These are phyloP conservation scores for Synchiropus splendidus DNA, from an alignment of 2,113 vertebrate species.

Conservation along the genomic window DNA sequence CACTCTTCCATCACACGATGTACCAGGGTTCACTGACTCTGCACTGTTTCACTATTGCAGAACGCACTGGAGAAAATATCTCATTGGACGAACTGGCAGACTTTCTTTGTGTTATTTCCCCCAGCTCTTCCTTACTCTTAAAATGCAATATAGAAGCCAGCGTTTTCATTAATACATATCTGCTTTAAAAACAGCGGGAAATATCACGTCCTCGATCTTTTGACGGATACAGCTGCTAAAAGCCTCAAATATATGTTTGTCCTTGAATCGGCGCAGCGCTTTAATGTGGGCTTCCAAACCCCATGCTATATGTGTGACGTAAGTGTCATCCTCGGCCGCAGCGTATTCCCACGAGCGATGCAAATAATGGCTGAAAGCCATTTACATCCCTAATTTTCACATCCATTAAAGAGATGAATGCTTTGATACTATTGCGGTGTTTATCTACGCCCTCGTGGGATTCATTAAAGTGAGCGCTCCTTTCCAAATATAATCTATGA, in stretches of 20 bases:
- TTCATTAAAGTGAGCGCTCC: conserved; percentile 91
- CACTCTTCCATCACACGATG: conserved; percentile 65
- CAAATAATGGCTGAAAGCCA: conserved; percentile 73
- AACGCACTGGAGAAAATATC: conserved; percentile 50
- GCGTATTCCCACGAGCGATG: conserved; percentile 71
- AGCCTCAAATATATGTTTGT: conserved; percentile 43
- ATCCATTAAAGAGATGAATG: conserved; percentile 96
- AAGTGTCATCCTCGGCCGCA: conserved; percentile 63
- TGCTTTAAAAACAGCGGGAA: conserved; percentile 8
- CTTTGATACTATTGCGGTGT: conserved; percentile 93
- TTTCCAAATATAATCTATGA: conserved; percentile 98
- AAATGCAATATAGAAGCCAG: too few relatives aligned
- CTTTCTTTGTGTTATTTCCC: too few relatives aligned
- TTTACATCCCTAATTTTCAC: conserved; percentile 89
- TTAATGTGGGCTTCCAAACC: conserved; percentile 36
- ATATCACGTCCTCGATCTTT: conserved; percentile 9
- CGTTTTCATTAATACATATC: too few relatives aligned
- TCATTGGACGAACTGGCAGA: conserved; percentile 32
- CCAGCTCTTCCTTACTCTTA: too few relatives aligned
- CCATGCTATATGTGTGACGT: conserved; percentile 56
- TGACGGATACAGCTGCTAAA: conserved; percentile 23
- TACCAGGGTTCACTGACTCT: conserved; percentile 69
- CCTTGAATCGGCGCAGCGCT: conserved; percentile 49
- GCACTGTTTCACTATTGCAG: conserved; percentile 61
- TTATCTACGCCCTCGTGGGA: conserved; percentile 88